These are phyloP conservation scores for Sarcophaga caerulescens DNA, from an alignment of 2,888 invertebrate species.

Conservation along the genomic window DNA sequence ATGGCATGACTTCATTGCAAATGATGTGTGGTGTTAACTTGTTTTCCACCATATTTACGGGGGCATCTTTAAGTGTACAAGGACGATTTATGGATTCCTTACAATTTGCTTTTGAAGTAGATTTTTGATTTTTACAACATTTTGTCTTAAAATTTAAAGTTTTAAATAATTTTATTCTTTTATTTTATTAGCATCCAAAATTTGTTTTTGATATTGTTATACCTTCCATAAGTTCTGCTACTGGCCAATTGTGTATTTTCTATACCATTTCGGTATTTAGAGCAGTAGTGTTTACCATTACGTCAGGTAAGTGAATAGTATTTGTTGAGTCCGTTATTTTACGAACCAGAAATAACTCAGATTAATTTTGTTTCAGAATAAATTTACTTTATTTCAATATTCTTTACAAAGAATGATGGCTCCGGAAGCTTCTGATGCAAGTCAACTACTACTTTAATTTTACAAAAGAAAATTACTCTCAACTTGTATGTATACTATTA, in stretches of 20 bases:
- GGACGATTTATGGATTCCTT: conserved; percentile 89
- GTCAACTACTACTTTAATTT: no score
- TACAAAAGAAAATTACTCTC: no score
- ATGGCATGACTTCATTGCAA: conserved; percentile 90
- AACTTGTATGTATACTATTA: no score
- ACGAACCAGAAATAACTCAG: no score
- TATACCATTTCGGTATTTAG: conserved; percentile 97
- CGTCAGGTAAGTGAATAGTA: conserved; percentile 88
- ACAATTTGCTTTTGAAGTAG: conserved; percentile 87
- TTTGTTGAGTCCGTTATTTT: no score
- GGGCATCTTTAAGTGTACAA: conserved; percentile 92
- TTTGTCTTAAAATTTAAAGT: not conserved
- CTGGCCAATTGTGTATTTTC: conserved; percentile 98
- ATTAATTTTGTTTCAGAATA: no score
- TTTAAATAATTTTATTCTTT: conserved; percentile 30
- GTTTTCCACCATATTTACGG: conserved; percentile 94
- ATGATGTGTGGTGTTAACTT: conserved; percentile 99
- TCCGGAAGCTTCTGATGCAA: no score
- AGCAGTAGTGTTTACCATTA: conserved; percentile 96
- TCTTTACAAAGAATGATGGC: no score
- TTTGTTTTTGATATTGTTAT: conserved; percentile 92
- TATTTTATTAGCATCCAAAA: conserved; percentile 85
- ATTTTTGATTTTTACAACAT: conserved; percentile 41
- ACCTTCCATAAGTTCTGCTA: conserved; percentile 93
- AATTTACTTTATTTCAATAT: no score